Evolutionary conservation across 37 sponge, comb jelly and placozoan genomes (phyloP), one percentile per base, ranked within the genome.

Genomic region (Petrosia ficiformis): DNA sequence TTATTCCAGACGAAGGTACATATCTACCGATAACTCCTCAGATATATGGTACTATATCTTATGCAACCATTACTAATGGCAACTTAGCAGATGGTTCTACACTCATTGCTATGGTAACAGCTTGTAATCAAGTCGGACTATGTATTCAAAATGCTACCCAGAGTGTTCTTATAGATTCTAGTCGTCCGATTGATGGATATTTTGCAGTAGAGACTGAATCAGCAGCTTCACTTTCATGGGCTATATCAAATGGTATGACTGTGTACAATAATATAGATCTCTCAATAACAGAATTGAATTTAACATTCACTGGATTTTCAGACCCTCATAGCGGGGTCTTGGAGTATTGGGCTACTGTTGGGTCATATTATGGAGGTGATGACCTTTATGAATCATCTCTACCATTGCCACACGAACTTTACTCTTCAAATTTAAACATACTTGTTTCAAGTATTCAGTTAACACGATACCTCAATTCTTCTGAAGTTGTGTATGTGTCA

Each of bases 151-250:
- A 37, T 31, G 42, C 30, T 16, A 58, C 83, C 5, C 29, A 29
- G 68, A 39, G 42, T 4, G 79, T 88, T 11, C 83, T 95, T 2
- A 67, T 95, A 1, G 95, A 95, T 58, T 87, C 89, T 28, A 78
- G 86, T 19, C 91, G 83, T 31, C 95, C 95, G 33, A 86, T 80
- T 59, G 91, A 86, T 48, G 95, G 95, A 16, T 85, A 73, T 43
- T 94, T 94, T 87, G 90, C 87, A 16, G 84, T 87, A 6, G 65
- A 63, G 33, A 82, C 84, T 2, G 31, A 6, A 24, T 76, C 88
- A 22, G 42, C 77, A 0, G 70, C 70, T 44, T 41, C 71, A 22
- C 68, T 87, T 35, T 35, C 48, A 64, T 76, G 87, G 25, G 60
- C 64, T 58, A 70, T 85, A 24, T 48, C 79, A 22, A 77, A 73